Evolutionary conservation across 2,113 vertebrate species (phyloP).

Genomic region (Petrocephalus microphthalmus): DNA sequence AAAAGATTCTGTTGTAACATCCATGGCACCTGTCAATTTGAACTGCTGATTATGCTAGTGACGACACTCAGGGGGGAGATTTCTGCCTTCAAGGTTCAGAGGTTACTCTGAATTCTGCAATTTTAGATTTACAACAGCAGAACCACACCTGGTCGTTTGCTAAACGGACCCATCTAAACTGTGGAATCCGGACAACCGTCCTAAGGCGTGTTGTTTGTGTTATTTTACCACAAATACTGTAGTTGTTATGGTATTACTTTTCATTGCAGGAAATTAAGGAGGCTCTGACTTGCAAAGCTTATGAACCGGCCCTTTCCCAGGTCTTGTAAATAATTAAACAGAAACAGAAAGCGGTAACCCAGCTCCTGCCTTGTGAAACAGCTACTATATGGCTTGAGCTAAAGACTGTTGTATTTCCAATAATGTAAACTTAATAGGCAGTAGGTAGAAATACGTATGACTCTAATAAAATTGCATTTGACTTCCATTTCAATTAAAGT

Average conservation of each 20-base stretch:
- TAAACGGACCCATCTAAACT: not conserved
- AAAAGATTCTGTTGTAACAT: slow-evolving; percentile 27
- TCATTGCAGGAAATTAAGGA: not conserved
- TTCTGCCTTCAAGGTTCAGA: not conserved
- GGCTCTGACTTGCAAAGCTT: not conserved
- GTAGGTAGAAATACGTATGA: not conserved
- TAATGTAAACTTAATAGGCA: not conserved
- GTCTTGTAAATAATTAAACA: slow-evolving; percentile 35
- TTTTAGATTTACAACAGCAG: not conserved
- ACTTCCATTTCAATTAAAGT: not conserved
- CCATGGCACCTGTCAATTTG: slow-evolving; percentile 20
- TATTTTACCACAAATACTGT: not conserved
- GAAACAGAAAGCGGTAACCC: slow-evolving; percentile 21
- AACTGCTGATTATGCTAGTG: slow-evolving; percentile 3
- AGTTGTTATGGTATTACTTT: not conserved
- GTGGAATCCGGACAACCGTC: not conserved
- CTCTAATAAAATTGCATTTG: not conserved
- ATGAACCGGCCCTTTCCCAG: slow-evolving; percentile 8
- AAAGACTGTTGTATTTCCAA: not conserved
- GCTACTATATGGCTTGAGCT: not conserved
- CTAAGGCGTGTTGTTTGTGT: not conserved
- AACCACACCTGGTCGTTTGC: not conserved
- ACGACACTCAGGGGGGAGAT: not conserved
- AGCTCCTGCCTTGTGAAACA: slow-evolving; percentile 4
- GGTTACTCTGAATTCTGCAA: not conserved